phyloP scores from a whole-genome alignment of 2,113 vertebrate genomes.

The Canis aureus region DNA sequence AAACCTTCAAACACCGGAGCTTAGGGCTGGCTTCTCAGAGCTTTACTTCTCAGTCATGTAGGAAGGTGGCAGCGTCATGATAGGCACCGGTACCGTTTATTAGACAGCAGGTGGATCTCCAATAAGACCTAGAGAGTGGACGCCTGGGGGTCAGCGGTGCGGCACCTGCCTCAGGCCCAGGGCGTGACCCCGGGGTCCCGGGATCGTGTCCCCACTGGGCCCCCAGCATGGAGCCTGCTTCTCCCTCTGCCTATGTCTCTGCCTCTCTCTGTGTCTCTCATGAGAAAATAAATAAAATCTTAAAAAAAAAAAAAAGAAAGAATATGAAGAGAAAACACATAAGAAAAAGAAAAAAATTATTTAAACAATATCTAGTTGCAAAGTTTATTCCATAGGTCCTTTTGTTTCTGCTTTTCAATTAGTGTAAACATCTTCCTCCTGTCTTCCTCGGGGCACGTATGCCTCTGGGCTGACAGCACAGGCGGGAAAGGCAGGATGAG shows the following conservation, averaged over 20 bases:
- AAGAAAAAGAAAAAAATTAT: background rate
- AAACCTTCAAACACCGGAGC: background rate
- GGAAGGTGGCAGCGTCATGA: background rate
- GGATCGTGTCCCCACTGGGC: too few species aligned
- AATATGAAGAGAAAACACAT: background rate
- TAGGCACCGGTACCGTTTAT: background rate
- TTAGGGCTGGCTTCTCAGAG: background rate
- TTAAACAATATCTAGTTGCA: background rate
- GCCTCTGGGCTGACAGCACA: background rate
- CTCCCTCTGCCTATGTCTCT: too few species aligned
- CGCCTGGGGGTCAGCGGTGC: too few species aligned
- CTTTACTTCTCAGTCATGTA: background rate
- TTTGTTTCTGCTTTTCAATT: background rate
- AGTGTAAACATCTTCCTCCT: background rate
- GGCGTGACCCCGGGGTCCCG: too few species aligned
- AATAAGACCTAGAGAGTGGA: background rate
- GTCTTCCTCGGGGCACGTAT: background rate
- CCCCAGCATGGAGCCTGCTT: too few species aligned
- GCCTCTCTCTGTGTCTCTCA: too few species aligned
- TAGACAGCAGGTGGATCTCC: too few species aligned
- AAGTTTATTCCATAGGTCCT: background rate
- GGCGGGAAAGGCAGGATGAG: background rate
- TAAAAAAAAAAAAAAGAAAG: background rate
- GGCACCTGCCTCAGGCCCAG: too few species aligned
- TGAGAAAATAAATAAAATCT: too few species aligned